A percentile compares a stretch with the other conserved stretches of the same genome.
phyloP scores from a whole-genome alignment of 2,888 invertebrate species.

The Ectemnius lituratus region DNA sequence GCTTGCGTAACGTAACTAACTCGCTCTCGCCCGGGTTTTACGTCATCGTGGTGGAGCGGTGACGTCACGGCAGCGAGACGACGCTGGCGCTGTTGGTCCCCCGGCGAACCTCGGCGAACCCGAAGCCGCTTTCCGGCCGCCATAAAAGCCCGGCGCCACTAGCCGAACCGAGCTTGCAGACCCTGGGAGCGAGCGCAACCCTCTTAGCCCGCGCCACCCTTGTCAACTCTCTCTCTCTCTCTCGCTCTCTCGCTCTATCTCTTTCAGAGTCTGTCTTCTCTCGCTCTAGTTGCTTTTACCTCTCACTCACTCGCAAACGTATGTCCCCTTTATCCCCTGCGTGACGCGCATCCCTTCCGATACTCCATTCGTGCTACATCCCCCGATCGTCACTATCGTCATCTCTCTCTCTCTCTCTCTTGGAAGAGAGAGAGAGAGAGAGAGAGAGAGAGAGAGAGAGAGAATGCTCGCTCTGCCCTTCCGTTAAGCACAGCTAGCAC shows the following conservation, averaged over 20 bases:
- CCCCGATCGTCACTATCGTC: too few relatives aligned
- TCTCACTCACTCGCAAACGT: too few relatives aligned
- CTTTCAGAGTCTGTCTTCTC: neutral
- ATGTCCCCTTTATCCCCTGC: too few relatives aligned
- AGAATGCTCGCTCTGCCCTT: too few relatives aligned
- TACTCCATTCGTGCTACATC: too few relatives aligned
- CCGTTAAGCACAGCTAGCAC: too few relatives aligned
- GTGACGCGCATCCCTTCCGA: too few relatives aligned
- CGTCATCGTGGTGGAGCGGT: slow-evolving; percentile 68
- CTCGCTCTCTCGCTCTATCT: neutral
- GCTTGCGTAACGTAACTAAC: slow-evolving; percentile 70
- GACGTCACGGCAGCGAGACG: slow-evolving; percentile 66
- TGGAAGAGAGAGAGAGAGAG: too few relatives aligned
- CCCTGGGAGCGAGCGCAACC: neutral
- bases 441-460: too few relatives aligned
- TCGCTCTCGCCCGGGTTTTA: slow-evolving; percentile 68
- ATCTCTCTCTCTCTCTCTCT: too few relatives aligned
- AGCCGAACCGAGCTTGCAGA: slow-evolving; percentile 17
- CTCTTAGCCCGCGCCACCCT: neutral
- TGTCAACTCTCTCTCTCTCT: neutral
- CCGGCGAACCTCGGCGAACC: slow-evolving; percentile 11
- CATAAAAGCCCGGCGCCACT: slow-evolving; percentile 43
- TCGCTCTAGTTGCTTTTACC: too few relatives aligned
- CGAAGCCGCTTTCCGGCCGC: slow-evolving; percentile 24
- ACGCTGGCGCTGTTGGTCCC: slow-evolving; percentile 19